Percentiles rank a stretch among this genome's conserved stretches.
phyloP scores from a whole-genome alignment of 2,797 vertebrate genomes.

The Gobionotothen gibberifrons region DNA sequence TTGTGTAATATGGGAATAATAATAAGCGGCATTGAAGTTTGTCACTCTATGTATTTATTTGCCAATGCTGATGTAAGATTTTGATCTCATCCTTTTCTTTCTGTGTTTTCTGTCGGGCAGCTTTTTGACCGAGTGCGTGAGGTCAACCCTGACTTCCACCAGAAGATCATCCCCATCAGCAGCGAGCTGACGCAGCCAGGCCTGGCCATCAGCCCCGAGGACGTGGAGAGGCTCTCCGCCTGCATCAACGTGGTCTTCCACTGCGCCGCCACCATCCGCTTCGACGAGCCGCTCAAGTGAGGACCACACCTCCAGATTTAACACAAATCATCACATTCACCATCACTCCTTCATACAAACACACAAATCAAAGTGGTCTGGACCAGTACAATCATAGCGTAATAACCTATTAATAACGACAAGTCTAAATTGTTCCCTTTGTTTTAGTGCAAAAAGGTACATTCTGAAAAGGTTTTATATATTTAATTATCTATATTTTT shows the following conservation, averaged over 20 bases:
- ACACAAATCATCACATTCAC: background rate
- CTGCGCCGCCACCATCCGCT: constrained; percentile 97
- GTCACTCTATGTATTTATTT: background rate
- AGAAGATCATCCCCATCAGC: constrained; percentile 92
- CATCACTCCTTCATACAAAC: background rate
- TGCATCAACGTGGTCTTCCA: constrained; percentile 94
- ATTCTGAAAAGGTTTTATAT: too few relatives aligned
- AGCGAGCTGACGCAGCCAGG: constrained; percentile 92
- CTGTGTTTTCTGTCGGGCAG: constrained; percentile 72
- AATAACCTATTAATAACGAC: too few relatives aligned
- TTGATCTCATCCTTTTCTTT: background rate
- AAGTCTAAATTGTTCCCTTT: too few relatives aligned
- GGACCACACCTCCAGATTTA: constrained; percentile 33
- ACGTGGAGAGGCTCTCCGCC: constrained; percentile 86
- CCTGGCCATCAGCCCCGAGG: constrained; percentile 90
- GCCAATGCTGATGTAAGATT: background rate
- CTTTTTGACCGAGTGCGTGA: constrained; percentile 94
- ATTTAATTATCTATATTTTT: too few relatives aligned
- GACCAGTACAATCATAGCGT: too few relatives aligned
- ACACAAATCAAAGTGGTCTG: background rate
- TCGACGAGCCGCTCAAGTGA: constrained; percentile 97
- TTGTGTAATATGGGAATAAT: background rate
- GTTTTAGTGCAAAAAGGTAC: too few relatives aligned
- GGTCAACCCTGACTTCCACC: constrained; percentile 89
- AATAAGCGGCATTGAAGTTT: background rate